phyloP scores from a whole-genome alignment of 2,113 vertebrate species.

The Eulemur rufifrons region DNA sequence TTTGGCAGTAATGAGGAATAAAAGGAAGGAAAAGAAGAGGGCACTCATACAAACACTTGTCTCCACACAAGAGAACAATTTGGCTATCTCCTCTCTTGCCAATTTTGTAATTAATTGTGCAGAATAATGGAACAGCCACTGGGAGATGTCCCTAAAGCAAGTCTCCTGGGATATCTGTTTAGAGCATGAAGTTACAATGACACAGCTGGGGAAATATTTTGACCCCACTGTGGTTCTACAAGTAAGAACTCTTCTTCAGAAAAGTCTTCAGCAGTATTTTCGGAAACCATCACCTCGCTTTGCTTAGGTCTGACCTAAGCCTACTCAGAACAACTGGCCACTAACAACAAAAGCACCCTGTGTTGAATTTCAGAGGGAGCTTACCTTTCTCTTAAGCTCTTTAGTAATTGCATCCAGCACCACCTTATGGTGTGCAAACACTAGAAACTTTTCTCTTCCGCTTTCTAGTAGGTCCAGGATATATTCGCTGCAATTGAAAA shows the following conservation, averaged over 20 bases:
- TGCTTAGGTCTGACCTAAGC: background rate
- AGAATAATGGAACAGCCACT: background rate
- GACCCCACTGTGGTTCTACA: background rate
- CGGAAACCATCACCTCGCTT: background rate
- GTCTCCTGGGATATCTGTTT: too few relatives aligned
- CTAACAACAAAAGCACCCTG: background rate
- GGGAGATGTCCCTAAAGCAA: background rate
- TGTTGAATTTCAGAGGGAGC: background rate
- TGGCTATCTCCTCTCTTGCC: background rate
- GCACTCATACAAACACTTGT: background rate
- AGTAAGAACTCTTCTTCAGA: background rate
- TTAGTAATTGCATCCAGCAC: slow-evolving; percentile 90
- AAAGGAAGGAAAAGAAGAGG: background rate
- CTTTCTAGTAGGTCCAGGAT: slow-evolving; percentile 94
- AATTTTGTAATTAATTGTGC: background rate
- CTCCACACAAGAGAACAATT: background rate
- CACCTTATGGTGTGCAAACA: slow-evolving; percentile 96
- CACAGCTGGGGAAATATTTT: background rate
- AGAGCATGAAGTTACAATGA: background rate
- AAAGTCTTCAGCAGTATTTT: background rate
- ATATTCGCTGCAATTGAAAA: slow-evolving; percentile 90
- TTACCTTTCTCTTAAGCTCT: slow-evolving; percentile 92
- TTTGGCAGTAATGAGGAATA: background rate
- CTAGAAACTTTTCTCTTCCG: slow-evolving; percentile 96
- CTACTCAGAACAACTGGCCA: background rate